phyloP scores from a whole-genome alignment of 2,797 vertebrate genomes.

The Sebastes aleutianus region DNA sequence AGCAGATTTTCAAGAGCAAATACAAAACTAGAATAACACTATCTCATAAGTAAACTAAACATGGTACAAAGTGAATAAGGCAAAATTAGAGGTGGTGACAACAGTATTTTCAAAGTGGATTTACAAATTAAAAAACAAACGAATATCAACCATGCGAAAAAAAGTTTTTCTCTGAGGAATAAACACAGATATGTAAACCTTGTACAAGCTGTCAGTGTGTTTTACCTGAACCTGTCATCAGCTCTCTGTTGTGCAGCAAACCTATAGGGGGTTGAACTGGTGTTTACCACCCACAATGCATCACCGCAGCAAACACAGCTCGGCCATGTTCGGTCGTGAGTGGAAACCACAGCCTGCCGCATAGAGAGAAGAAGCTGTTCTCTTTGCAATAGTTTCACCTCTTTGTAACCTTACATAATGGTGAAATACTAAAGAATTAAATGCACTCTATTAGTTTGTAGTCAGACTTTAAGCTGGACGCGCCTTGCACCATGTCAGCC shows the following conservation, averaged over 20 bases:
- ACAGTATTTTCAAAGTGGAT: too few species aligned
- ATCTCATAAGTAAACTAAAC: too few species aligned
- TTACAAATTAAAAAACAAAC: too few species aligned
- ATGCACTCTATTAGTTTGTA: slow-evolving; percentile 59
- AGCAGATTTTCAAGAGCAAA: too few species aligned
- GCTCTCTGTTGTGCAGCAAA: slow-evolving; percentile 1
- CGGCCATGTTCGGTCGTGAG: slow-evolving; percentile 74
- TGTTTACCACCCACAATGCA: slow-evolving; percentile 74
- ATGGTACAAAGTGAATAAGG: too few species aligned
- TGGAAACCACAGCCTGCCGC: slow-evolving; percentile 16
- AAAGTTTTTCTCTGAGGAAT: too few species aligned
- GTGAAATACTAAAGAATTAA: slow-evolving; percentile 36
- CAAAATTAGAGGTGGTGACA: too few species aligned
- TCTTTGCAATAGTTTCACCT: neutral
- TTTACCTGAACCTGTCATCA: neutral
- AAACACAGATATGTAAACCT: too few species aligned
- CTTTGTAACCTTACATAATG: neutral
- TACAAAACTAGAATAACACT: too few species aligned
- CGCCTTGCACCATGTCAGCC: slow-evolving; percentile 76
- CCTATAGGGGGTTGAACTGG: neutral
- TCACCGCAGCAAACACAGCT: slow-evolving; percentile 28
- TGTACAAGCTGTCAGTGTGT: too few species aligned
- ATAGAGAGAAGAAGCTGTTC: slow-evolving; percentile 6
- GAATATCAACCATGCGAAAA: too few species aligned
- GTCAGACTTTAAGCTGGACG: slow-evolving; percentile 44